Base-by-base conservation (phyloP, 2,797 vertebrate species). In the Cephalopachus bancanus region DNA sequence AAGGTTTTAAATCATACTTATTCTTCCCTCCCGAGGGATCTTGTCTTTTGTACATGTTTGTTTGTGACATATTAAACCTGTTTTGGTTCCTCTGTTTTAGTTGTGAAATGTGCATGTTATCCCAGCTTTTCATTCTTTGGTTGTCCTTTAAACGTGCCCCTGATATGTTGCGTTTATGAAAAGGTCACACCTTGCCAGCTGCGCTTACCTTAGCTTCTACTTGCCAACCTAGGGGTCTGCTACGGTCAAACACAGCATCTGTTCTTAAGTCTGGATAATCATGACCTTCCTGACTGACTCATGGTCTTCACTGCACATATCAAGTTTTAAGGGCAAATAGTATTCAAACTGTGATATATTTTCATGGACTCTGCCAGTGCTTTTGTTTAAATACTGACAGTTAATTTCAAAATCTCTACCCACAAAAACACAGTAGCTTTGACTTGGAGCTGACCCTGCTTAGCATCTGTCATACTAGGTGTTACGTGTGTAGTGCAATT, bases 1-100 rank as follows among this genome's bases (percentile, higher is more conserved):
- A 99, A 99, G 99, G 99, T 99, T 99, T 99, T 98, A 97, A 99
- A 98, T 99, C 99, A 98, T 94, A 83, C 98, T 86, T 99, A 99
- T 98, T 87, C 98, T 98, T 84, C 94, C 93, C 97, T 96, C 93
- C 97, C 71, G 94, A 98, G 98, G 98, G 98, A 97, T 98, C 97
- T 96, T 98, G 98, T 99, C 98, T 98, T 98, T 98, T 98, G 98
- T 98, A 98, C 95, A 96, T 98, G 97, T 98, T 97, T 98, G 98
- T 98, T 98, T 98, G 98, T 98, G 98, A 98, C 97, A 98, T 96
- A 92, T 97, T 98, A 98, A 98, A 98, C 95, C 96, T 97, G 87
- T 98, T 97, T 98, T 98, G 94, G 95, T 98, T 98, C 96, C 94
- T 97, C 98, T 97, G 98, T 98, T 98, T 98, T 86, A 97, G 95